Evolutionary conservation across 2,113 vertebrate species (phyloP).

Genomic region (Litocranius walleri): DNA sequence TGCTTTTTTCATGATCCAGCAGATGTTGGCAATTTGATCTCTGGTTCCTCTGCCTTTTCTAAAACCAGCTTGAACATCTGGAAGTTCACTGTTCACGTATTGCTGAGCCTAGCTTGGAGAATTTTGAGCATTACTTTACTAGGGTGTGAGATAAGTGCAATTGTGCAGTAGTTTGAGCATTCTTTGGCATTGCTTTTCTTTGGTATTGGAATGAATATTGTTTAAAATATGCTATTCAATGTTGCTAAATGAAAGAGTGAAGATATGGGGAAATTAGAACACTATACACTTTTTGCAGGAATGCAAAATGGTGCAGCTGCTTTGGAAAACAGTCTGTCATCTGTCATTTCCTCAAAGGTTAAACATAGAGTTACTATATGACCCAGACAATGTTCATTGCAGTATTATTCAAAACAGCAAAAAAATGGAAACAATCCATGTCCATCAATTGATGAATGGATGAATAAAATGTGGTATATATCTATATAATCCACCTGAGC

Average conservation of each 20-base stretch:
- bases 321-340: not conserved
- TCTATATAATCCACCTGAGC: not conserved
- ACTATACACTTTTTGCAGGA: not conserved
- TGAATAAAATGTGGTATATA: not conserved
- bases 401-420: not conserved
- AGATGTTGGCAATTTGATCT: not conserved
- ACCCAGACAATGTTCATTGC: not conserved
- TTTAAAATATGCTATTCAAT: not conserved
- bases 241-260: not conserved
- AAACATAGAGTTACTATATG: not conserved
- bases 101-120: not conserved
- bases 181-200: not conserved
- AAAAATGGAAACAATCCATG: not conserved
- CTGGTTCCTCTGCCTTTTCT: not conserved
- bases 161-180: not conserved
- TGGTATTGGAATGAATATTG: not conserved
- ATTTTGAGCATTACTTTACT: not conserved
- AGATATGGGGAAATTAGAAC: not conserved
- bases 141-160: not conserved
- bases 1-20: not conserved
- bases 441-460: not conserved
- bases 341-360: not conserved
- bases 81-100: fast-evolving
- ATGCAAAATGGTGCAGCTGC: not conserved
- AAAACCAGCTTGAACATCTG: not conserved